A percentile compares a stretch with the other conserved stretches of the same genome.
Conservation (phyloP, 2,888 invertebrate genomes). For the Nycteola revayana region DNA sequence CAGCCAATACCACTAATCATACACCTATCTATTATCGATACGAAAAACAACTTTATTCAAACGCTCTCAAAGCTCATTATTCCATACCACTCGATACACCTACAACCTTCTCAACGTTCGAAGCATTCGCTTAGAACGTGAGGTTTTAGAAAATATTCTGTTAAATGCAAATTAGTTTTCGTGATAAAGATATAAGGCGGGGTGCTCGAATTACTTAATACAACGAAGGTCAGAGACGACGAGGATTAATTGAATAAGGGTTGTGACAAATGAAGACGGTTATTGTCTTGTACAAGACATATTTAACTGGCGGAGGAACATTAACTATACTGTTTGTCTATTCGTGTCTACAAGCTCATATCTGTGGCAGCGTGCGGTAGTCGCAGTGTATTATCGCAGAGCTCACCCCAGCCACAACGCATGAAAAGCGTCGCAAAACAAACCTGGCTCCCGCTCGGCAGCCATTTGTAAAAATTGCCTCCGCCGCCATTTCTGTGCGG, state of each 20-base stretch:
- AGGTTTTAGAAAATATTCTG: constrained; percentile 61
- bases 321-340: neutral
- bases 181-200: constrained; percentile 53
- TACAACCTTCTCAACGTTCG: constrained; percentile 15
- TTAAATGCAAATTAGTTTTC: constrained; percentile 67
- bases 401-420: constrained; percentile 5
- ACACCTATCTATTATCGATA: constrained; percentile 48
- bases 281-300: constrained; percentile 10
- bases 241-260: constrained; percentile 18
- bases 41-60: constrained; percentile 49
- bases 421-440: constrained; percentile 48
- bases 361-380: neutral
- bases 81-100: constrained; percentile 18
- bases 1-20: constrained; percentile 59
- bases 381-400: neutral
- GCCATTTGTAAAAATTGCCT: constrained; percentile 81
- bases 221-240: constrained; percentile 26
- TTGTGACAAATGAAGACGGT: constrained; percentile 12
- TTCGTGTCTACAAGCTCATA: constrained; percentile 1
- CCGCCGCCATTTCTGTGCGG: constrained; percentile 77
- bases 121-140: constrained; percentile 62
- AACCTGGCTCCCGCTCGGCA: constrained; percentile 65
- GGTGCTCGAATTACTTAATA: constrained; percentile 50
- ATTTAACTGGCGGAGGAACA: constrained; percentile 1
- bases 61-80: constrained; percentile 21